Evolutionary conservation across 2,888 invertebrate genomes (phyloP), one percentile per base, ranked within the genome.

Genomic region (Gryllus longicercus): DNA sequence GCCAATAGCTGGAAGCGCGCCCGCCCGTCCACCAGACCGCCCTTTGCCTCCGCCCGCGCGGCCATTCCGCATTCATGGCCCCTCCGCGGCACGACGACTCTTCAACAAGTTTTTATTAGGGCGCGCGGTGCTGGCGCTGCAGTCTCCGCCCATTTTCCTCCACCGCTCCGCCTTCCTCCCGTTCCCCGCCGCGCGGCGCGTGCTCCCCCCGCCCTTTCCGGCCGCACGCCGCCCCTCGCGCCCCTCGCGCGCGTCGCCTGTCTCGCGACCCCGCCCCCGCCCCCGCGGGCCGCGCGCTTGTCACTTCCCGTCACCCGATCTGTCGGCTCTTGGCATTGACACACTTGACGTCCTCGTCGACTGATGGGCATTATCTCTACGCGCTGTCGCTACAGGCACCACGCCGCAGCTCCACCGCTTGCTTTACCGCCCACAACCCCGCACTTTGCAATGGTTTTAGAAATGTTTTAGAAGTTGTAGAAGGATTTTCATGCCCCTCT

Each of bases 31-130:
- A 11, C 63, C 38, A 38, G 38, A 5, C 38, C 38, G 38, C 38
- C 38, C 63, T n/a, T 63, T 63, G 63, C 18, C 63, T 63, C 63
- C n/a, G 11, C 14, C 63, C 3, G 63, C n/a, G 63, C 63, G 63
- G 11, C 63, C n/a, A 63, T 63, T 63, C 63, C 63, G 63, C 14
- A 63, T 63, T 63, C 63, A 63, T 63, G 63, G n/a, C 63, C 63
- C 63, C 63, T 38, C 38, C 16, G 63, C 14, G 63, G 63, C 63
- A 63, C 3, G 16, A 63, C 63, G 63, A 63, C 63, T 63, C 63
- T 63, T 63, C 63, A 63, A 63, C 63, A 63, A 63, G 63, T 63
- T 63, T 63, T 63, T 63, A 63, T 63, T 63, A 63, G 63, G 63
- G 16, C 38, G 38, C 38, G 38, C 38, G 38, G 8, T 38, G 38